Conservation (phyloP, 2,888 invertebrate species). For the Xestobium rufovillosum region DNA sequence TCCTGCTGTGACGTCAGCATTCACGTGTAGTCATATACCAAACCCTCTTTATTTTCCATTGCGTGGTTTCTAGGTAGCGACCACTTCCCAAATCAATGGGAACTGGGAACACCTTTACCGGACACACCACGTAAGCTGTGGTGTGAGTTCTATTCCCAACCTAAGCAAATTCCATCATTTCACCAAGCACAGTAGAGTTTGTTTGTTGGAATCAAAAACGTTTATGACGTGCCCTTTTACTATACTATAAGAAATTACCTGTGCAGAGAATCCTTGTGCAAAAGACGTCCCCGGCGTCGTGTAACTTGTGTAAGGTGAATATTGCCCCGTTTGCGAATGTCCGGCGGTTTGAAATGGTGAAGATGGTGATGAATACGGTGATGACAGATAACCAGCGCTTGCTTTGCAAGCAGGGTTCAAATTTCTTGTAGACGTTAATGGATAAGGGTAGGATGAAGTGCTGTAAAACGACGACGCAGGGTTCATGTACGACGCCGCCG, state of each 20-base stretch:
- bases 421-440: constrained; percentile 39
- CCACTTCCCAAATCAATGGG: too few species aligned
- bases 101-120: too few species aligned
- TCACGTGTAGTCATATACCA: too few species aligned
- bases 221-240: too few species aligned
- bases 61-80: too few species aligned
- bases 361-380: constrained; percentile 38
- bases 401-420: constrained; percentile 52
- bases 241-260: constrained; percentile 47
- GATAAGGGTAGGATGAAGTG: constrained; percentile 40
- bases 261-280: constrained; percentile 47
- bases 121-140: too few species aligned
- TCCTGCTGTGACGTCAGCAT: too few species aligned
- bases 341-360: constrained; percentile 44
- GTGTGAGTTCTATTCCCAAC: too few species aligned
- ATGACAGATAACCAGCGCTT: constrained; percentile 45
- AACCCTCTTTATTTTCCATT: too few species aligned
- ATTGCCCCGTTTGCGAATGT: constrained; percentile 44
- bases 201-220: too few species aligned
- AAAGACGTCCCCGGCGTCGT: constrained; percentile 48
- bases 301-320: constrained; percentile 47
- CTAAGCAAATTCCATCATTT: too few species aligned
- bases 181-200: too few species aligned
- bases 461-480: constrained; percentile 38
- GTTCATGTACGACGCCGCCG: constrained; percentile 36